Base-by-base conservation (phyloP, 1,140 invertebrate species). In the Scaptodrosophila lebanonensis region DNA sequence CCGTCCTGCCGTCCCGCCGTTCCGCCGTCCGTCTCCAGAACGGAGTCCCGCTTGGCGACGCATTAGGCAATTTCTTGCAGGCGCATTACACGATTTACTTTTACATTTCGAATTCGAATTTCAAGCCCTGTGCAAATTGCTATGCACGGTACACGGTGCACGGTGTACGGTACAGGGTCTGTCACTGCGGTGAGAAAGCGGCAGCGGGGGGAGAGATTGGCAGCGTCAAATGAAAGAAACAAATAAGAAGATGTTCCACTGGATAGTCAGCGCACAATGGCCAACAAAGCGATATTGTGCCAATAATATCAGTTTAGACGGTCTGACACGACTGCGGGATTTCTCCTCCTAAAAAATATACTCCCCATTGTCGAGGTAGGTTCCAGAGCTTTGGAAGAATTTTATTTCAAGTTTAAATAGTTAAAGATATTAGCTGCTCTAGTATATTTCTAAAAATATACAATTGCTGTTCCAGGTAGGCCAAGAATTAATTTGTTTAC, bases 41-140 rank as follows among this genome's bases (percentile, higher is more conserved):
- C 32, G 40, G 35, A 25, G 8, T 32, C 38, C 49, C 33, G 18
- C 45, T 44, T 36, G 51, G 56, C 50, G 45, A 22, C 42, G 75
- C 68, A 82, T 79, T 79, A 79, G 75, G 69, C 75, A 75, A 75
- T 79, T 79, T 70, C 75, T 79, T 82, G 73, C 73, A 73, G 73
- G 45, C 73, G 56, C 75, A 82, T 79, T 79, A 79, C 76, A 83
- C 75, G 69, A 79, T 75, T 79, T 83, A 75, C 70, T 73, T 73
- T 73, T 66, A 63, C 73, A 69, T 79, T 75, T 82, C 69, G 25
- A 73, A 82, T 70, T 66, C 57, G 64, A 73, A 79, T 75, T 79
- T 79, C 75, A 57, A 82, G 65, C 65, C 69, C 63, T n/a, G n/a
- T 75, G 75, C 76, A 79, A 79, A 79, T 79, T 75, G 76, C 75